phyloP scores from a whole-genome alignment of 2,888 invertebrate genomes.

The Coelopa pilipes region DNA sequence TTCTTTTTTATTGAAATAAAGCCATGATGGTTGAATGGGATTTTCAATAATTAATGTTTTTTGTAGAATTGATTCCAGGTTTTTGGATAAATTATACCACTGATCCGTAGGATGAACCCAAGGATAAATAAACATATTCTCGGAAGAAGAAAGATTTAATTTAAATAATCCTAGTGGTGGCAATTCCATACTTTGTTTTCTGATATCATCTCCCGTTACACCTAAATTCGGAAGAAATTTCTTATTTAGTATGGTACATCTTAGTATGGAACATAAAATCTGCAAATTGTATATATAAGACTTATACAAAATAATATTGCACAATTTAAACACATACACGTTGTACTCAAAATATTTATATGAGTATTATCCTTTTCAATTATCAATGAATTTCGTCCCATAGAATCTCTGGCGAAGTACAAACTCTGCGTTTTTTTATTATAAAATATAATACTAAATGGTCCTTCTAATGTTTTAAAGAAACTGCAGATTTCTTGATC shows the following conservation, averaged over 20 bases:
- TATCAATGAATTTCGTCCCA: constrained; percentile 87
- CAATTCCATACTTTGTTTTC: constrained; percentile 70
- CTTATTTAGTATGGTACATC: no score
- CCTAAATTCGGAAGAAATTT: no score
- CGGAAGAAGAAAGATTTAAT: constrained; percentile 39
- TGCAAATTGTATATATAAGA: no score
- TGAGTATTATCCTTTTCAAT: constrained; percentile 64
- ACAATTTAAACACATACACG: constrained; percentile 39
- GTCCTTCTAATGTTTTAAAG: constrained; percentile 77
- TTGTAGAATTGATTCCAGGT: constrained; percentile 40
- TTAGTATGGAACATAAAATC: no score
- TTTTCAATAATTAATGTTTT: constrained; percentile 39
- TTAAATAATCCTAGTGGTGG: constrained; percentile 74
- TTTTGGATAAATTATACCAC: constrained; percentile 13
- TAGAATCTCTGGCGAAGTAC: constrained; percentile 86
- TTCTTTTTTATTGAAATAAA: constrained; percentile 16
- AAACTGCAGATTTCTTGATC: constrained; percentile 59
- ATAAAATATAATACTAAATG: constrained; percentile 85
- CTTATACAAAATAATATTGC: no score
- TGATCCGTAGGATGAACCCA: constrained; percentile 47
- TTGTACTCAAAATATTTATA: constrained; percentile 52
- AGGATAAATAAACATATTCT: constrained; percentile 63
- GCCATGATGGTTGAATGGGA: constrained; percentile 46
- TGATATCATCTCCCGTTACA: constrained; percentile 36
- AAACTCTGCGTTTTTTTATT: constrained; percentile 71